A percentile compares a stretch with the other conserved stretches of the same genome.
Evolutionary conservation across 2,888 invertebrate genomes (phyloP).

Genomic region (Oeneis ivallda): DNA sequence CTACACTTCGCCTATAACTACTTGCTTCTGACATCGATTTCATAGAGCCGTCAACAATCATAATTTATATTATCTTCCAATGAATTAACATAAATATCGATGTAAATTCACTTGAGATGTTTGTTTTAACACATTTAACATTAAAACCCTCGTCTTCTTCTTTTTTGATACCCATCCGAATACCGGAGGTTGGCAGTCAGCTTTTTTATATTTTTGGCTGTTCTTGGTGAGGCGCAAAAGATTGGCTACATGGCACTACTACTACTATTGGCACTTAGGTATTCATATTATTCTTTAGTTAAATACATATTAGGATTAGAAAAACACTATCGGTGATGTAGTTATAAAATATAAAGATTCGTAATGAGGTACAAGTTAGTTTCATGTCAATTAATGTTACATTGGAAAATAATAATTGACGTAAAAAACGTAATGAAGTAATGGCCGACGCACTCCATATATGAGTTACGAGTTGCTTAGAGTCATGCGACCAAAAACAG

Average conservation of each 20-base stretch:
- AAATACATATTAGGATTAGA: not conserved
- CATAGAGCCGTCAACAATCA: not conserved
- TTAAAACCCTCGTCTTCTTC: no score
- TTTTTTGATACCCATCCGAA: no score
- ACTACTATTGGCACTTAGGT: no score
- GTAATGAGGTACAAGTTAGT: constrained; percentile 41
- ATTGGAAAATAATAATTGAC: constrained; percentile 71
- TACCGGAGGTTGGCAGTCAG: no score
- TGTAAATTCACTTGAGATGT: no score
- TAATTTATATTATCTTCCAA: no score
- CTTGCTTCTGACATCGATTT: not conserved
- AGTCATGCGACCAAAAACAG: constrained; percentile 45
- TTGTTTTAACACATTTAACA: no score
- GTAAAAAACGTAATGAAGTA: constrained; percentile 71
- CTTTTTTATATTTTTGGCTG: no score
- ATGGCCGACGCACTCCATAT: constrained; percentile 58
- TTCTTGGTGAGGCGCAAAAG: no score
- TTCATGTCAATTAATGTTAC: constrained; percentile 71
- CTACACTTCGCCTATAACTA: constrained; percentile 12
- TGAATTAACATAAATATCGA: no score
- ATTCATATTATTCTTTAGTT: not conserved
- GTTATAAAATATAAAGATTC: not conserved
- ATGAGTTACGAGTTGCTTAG: constrained; percentile 39
- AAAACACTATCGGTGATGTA: not conserved
- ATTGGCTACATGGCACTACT: no score